phyloP scores from a whole-genome alignment of 2,797 vertebrate species.

The Bradypodion ventrale region DNA sequence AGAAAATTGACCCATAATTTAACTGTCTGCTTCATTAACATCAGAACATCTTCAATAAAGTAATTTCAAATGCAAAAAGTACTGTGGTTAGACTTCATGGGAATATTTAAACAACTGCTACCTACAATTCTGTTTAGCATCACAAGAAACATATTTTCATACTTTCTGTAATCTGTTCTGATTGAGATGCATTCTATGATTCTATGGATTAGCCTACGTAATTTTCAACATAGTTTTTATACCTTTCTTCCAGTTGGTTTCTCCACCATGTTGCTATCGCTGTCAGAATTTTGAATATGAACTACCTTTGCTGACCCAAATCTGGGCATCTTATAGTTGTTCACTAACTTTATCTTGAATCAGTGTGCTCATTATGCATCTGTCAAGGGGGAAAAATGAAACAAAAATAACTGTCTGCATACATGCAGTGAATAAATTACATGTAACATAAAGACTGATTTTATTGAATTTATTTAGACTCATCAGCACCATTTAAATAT shows the following conservation, averaged over 20 bases:
- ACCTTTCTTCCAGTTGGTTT: constrained; percentile 97
- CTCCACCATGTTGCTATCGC: constrained; percentile 98
- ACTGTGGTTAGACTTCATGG: neutral
- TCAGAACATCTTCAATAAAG: neutral
- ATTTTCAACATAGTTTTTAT: constrained; percentile 47
- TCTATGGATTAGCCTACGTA: constrained; percentile 8
- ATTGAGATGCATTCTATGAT: neutral
- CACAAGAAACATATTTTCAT: neutral
- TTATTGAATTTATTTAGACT: neutral
- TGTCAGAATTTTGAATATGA: constrained; percentile 86
- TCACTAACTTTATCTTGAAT: constrained; percentile 87
- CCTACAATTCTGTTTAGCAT: constrained; percentile 8
- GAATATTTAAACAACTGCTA: neutral
- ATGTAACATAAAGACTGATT: neutral
- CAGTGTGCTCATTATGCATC: constrained; percentile 90
- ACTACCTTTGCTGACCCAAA: constrained; percentile 85
- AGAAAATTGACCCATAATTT: neutral
- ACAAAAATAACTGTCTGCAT: constrained; percentile 12
- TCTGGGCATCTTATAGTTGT: constrained; percentile 97
- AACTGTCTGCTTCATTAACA: neutral
- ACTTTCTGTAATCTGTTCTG: neutral
- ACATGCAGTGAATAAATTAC: neutral
- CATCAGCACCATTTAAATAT: neutral
- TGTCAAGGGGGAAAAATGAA: constrained; percentile 63
- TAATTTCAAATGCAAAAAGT: too few species aligned